Conservation (phyloP, 37 sponge, comb jelly and placozoan genomes). For the Beroe forskalii region DNA sequence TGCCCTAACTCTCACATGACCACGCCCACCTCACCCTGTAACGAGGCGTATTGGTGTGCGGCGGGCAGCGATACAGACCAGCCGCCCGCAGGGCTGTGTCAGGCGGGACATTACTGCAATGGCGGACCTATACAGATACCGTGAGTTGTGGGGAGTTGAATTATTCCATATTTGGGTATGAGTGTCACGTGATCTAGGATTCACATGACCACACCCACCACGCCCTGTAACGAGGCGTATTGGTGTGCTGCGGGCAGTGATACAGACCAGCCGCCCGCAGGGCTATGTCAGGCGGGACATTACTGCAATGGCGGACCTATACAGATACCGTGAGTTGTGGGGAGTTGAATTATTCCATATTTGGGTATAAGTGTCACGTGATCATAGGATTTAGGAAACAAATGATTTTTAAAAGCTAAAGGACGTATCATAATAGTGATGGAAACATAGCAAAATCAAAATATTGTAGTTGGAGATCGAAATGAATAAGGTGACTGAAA, state of each 20-base stretch:
- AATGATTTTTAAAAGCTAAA: too few relatives aligned
- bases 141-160: too few relatives aligned
- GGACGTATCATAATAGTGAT: too few relatives aligned
- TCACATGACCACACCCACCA: slow-evolving; percentile 21
- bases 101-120: slow-evolving; percentile 22
- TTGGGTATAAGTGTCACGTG: neutral
- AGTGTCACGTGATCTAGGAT: neutral
- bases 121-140: slow-evolving; percentile 31
- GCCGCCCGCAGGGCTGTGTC: neutral
- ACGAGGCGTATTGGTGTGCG: neutral
- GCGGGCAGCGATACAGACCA: neutral
- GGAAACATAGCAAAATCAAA: too few relatives aligned
- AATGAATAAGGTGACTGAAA: too few relatives aligned
- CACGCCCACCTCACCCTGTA: slow-evolving; percentile 6
- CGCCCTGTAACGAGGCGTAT: slow-evolving; percentile 1
- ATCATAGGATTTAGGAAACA: too few relatives aligned
- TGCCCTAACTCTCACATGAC: slow-evolving; percentile 35
- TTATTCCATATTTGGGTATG: neutral
- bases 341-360: neutral
- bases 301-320: slow-evolving; percentile 27
- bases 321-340: slow-evolving; percentile 52
- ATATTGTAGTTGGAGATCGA: too few relatives aligned
- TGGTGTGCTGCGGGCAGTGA: neutral
- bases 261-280: neutral
- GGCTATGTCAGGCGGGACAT: neutral